Base-by-base conservation (phyloP, 1,140 invertebrate species). In the Drosophila azteca region DNA sequence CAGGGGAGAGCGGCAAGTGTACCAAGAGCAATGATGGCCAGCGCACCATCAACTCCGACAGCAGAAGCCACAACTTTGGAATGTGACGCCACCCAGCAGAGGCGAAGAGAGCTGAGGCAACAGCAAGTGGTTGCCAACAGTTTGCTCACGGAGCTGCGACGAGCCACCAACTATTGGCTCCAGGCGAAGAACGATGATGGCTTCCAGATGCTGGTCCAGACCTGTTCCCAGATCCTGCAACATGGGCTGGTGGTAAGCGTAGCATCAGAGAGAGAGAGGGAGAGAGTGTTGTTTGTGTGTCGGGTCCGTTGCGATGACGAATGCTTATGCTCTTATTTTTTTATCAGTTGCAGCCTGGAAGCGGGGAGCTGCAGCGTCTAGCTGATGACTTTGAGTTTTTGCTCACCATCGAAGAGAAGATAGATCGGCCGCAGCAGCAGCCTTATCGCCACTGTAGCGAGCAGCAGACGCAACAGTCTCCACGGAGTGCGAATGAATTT, bases 351-450 rank as follows among this genome's bases (percentile, higher is more conserved):
- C 63, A 59, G 35, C 11, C 35, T 39, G 35, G 35, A 11, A 11
- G 35, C 26, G 58, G 49, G 11, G 60, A 73, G 15, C 61, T 67
- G 9, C 55, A 77, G 52, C 72, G 77, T 17, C 63, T 88, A 4
- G 20, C 87, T 43, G 79, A 88, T 39, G 83, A 88, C 52, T 89
- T 88, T 66, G 83, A 83, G 41, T 84, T 89, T 59, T 52, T 88
- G 49, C 76, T 87, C 24, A 39, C 71, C 11, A 62, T 54, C 39
- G 58, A 74, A 11, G 54, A 69, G 29, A 69, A 78, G 22, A 44
- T 44, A 31, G 44, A 62, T 22, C 22, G 22, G 41, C 26, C 13
- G 4, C 24, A 49, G 6, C n/a, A 20, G 4, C 9, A 46, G 15
- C 53, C 45, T 29, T 24, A 46, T 57, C 61, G 8, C 3, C 22